Percentiles rank a stretch among this genome's conserved stretches.
Conservation (phyloP, 2,888 invertebrate genomes). For the Drosophila kuntzei region DNA sequence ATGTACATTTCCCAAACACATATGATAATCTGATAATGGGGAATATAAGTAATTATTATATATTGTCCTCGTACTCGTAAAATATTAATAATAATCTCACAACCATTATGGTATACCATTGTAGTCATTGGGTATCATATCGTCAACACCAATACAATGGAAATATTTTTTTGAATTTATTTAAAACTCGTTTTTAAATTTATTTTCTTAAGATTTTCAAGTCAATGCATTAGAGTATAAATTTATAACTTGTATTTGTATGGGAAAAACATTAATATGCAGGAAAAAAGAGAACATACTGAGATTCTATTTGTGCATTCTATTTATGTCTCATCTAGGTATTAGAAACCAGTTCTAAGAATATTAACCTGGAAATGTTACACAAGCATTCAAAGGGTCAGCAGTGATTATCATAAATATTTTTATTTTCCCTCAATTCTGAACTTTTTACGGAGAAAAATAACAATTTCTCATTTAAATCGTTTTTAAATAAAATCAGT, state of each 20-base stretch:
- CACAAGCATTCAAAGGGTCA: not conserved
- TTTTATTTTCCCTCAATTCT: too few species aligned
- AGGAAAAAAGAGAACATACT: not conserved
- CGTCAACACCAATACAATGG: not conserved
- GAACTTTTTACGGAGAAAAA: too few species aligned
- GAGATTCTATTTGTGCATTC: not conserved
- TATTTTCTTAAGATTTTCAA: not conserved
- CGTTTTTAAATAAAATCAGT: not conserved
- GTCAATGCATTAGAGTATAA: not conserved
- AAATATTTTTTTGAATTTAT: not conserved
- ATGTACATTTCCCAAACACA: not conserved
- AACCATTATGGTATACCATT: too few species aligned
- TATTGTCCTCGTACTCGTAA: too few species aligned
- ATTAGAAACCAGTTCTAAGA: slow-evolving; percentile 10
- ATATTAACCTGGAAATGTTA: not conserved
- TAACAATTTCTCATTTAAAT: too few species aligned
- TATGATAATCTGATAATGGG: not conserved
- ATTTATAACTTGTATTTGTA: not conserved
- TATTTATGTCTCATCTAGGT: not conserved
- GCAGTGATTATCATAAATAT: not conserved
- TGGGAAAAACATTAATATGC: not conserved
- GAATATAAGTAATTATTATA: not conserved
- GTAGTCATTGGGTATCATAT: too few species aligned
- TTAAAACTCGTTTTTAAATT: not conserved
- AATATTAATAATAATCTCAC: too few species aligned